A percentile compares a stretch with the other conserved stretches of the same genome.
Conservation (phyloP, 2,888 invertebrate species). For the Pecten maximus region DNA sequence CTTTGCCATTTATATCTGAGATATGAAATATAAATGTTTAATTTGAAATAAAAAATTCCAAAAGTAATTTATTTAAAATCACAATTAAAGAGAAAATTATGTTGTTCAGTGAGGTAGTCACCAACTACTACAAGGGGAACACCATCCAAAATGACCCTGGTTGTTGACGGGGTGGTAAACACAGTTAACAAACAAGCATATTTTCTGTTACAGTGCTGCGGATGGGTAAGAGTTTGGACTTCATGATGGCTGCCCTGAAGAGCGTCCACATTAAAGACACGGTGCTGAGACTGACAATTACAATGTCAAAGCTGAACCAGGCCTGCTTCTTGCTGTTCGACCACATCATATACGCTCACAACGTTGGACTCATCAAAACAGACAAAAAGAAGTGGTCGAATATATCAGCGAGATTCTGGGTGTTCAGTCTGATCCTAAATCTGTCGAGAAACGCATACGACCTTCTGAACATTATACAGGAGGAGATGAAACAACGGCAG, state of each 20-base stretch:
- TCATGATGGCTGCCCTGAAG: constrained; percentile 89
- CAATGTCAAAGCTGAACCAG: constrained; percentile 90
- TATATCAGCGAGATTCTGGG: constrained; percentile 88
- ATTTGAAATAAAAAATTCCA: too few species aligned
- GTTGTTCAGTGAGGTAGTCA: too few species aligned
- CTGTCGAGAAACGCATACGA: constrained; percentile 93
- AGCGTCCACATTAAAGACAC: constrained; percentile 89
- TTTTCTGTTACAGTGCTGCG: constrained; percentile 88
- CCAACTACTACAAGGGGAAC: too few species aligned
- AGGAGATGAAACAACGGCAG: constrained; percentile 58
- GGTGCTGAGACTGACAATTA: constrained; percentile 88
- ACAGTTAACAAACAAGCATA: too few species aligned
- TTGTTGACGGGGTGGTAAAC: too few species aligned
- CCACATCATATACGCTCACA: constrained; percentile 92
- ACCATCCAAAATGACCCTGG: too few species aligned
- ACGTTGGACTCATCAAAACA: constrained; percentile 83
- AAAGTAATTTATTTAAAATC: too few species aligned
- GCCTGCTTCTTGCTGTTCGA: constrained; percentile 92
- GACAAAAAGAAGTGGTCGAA: constrained; percentile 90
- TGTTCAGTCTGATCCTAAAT: constrained; percentile 91
- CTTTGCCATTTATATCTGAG: too few species aligned
- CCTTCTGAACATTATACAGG: constrained; percentile 63
- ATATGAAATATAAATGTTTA: too few species aligned
- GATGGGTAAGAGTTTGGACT: constrained; percentile 92
- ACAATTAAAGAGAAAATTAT: too few species aligned